Conservation (phyloP, 53 echinoderm and acorn worm genomes). For the Holothuria scabra region DNA sequence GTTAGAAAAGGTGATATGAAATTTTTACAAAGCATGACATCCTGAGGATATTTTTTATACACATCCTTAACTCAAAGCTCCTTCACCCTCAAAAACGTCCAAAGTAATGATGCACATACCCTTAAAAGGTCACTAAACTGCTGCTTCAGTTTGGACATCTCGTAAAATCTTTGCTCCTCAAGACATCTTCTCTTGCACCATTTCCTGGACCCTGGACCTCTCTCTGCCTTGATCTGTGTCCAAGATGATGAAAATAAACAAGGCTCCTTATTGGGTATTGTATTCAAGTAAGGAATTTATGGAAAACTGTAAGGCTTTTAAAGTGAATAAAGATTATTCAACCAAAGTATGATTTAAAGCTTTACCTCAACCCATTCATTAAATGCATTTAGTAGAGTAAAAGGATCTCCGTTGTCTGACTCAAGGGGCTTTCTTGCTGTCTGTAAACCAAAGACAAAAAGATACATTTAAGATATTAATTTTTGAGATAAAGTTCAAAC, state of each 20-base stretch:
- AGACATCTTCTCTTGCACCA: slow-evolving; percentile 94
- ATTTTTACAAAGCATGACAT: background rate
- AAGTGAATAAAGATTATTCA: background rate
- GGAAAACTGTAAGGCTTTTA: too few species aligned
- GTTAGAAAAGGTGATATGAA: background rate
- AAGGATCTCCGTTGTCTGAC: slow-evolving; percentile 97
- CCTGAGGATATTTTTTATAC: background rate
- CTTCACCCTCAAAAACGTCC: background rate
- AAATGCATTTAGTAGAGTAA: slow-evolving; percentile 91
- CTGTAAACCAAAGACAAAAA: slow-evolving; percentile 48
- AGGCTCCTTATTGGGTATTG: too few species aligned
- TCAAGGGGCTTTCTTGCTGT: slow-evolving; percentile 89
- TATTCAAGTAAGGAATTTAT: too few species aligned
- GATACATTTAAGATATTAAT: background rate
- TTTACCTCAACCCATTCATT: slow-evolving; percentile 98
- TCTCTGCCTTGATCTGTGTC: slow-evolving; percentile 79
- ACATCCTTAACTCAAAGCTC: background rate
- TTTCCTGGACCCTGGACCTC: slow-evolving; percentile 78
- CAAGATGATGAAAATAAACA: background rate
- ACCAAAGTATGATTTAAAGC: background rate
- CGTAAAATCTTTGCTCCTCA: slow-evolving; percentile 98
- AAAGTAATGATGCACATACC: slow-evolving; percentile 50
- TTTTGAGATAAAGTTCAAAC: background rate
- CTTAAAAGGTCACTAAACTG: slow-evolving; percentile 90
- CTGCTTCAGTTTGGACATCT: slow-evolving; percentile 94